A percentile compares a stretch with the other conserved stretches of the same genome.
Evolutionary conservation across 2,888 invertebrate genomes (phyloP).

Genomic region (Helobdella robusta): DNA sequence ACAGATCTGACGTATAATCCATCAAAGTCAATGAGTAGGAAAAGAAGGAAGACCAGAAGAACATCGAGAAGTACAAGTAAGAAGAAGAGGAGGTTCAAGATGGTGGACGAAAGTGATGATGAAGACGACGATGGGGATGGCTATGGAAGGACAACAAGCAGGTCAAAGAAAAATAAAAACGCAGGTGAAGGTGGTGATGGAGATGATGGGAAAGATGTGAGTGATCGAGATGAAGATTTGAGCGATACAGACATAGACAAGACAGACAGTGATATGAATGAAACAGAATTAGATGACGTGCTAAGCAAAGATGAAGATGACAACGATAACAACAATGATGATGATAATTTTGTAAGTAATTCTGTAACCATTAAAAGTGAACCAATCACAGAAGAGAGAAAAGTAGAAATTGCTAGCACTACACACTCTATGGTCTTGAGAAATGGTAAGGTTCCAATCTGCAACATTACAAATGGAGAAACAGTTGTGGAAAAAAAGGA

Average conservation of each 20-base stretch:
- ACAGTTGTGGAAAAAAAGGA: too few relatives aligned
- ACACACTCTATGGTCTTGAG: too few relatives aligned
- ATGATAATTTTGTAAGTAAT: too few relatives aligned
- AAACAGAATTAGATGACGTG: background rate
- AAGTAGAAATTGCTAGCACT: background rate
- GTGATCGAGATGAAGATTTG: background rate
- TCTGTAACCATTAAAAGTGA: background rate
- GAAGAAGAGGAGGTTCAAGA: constrained; percentile 10
- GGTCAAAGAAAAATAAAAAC: background rate
- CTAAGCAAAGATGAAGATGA: constrained; percentile 9
- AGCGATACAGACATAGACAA: constrained; percentile 1
- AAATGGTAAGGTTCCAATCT: too few relatives aligned
- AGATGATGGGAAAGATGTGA: background rate
- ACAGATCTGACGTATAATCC: constrained; percentile 12
- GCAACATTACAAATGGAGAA: too few relatives aligned
- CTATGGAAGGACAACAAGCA: background rate
- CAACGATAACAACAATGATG: too few relatives aligned
- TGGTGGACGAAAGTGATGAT: constrained; percentile 1
- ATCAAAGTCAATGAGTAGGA: constrained; percentile 11
- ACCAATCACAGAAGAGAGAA: background rate
- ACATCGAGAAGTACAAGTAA: background rate
- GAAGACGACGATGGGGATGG: background rate
- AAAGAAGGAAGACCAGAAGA: constrained; percentile 6
- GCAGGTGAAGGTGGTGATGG: constrained; percentile 5
- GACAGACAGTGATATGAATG: background rate